Evolutionary conservation across 2,113 vertebrate genomes (phyloP).

Genomic region (Callionymus lyra): DNA sequence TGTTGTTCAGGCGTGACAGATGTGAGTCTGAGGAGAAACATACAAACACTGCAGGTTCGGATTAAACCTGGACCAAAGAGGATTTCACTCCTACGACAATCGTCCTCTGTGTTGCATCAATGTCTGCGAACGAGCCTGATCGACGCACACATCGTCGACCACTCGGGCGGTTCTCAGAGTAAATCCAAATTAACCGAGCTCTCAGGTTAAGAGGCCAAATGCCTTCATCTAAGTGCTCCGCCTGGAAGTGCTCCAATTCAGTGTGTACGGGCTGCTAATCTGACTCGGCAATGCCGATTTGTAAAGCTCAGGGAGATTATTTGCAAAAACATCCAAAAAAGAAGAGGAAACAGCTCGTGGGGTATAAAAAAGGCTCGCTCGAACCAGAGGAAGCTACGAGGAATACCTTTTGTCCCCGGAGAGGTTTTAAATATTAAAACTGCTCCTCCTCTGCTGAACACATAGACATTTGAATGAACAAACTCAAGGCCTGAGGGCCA

Average conservation of each 20-base stretch:
- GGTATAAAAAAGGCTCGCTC: not conserved
- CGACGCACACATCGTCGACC: too few species aligned
- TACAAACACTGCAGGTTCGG: constrained; percentile 4
- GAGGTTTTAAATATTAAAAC: too few species aligned
- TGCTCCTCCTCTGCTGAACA: too few species aligned
- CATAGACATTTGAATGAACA: too few species aligned
- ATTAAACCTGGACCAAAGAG: constrained; percentile 47
- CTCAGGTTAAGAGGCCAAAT: constrained; percentile 18
- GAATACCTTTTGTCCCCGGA: too few species aligned
- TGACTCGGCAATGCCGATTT: constrained; percentile 36
- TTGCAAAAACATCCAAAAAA: constrained; percentile 21
- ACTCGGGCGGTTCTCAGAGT: too few species aligned
- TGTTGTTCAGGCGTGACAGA: too few species aligned
- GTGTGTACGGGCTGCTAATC: constrained; percentile 42
- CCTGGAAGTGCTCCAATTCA: constrained; percentile 36
- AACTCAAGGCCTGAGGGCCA: too few species aligned
- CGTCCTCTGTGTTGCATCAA: too few species aligned
- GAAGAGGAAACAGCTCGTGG: constrained; percentile 10
- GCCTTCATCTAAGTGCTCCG: constrained; percentile 30
- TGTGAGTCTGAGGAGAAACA: not conserved
- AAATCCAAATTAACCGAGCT: constrained; percentile 12
- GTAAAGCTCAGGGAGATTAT: constrained; percentile 48
- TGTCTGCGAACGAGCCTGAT: too few species aligned
- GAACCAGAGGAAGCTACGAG: too few species aligned
- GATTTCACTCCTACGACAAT: constrained; percentile 31